phyloP scores from a whole-genome alignment of 2,888 invertebrate genomes.

The Thumatha senex region DNA sequence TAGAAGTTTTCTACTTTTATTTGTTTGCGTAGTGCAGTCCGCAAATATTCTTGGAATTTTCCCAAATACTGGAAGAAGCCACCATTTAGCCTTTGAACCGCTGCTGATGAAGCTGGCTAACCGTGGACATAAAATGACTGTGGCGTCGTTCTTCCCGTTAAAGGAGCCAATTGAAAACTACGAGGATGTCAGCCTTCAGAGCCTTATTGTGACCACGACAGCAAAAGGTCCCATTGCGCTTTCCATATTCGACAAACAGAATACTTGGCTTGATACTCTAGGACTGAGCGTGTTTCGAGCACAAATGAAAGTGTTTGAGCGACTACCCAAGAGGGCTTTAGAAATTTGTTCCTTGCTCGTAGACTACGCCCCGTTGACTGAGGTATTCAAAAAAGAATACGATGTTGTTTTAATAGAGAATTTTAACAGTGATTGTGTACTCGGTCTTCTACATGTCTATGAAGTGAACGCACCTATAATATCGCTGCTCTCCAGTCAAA shows the following conservation, averaged over 20 bases:
- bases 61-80: slow-evolving; percentile 84
- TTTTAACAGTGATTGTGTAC: slow-evolving; percentile 86
- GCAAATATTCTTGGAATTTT: slow-evolving; percentile 84
- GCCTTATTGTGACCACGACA: slow-evolving; percentile 45
- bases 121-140: slow-evolving; percentile 85
- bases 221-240: slow-evolving; percentile 61
- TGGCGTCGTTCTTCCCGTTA: slow-evolving; percentile 83
- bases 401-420: slow-evolving; percentile 85
- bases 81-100: slow-evolving; percentile 84
- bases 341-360: slow-evolving; percentile 63
- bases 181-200: slow-evolving; percentile 65
- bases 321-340: slow-evolving; percentile 57
- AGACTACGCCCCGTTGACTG: slow-evolving; percentile 60
- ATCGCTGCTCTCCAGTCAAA: slow-evolving; percentile 78
- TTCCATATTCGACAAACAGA: slow-evolving; percentile 49
- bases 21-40: slow-evolving; percentile 51
- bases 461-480: slow-evolving; percentile 80
- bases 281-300: neutral
- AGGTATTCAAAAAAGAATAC: slow-evolving; percentile 73
- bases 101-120: slow-evolving; percentile 79
- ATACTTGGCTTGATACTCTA: slow-evolving; percentile 34
- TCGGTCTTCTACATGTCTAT: slow-evolving; percentile 83
- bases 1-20: neutral
- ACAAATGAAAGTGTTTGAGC: slow-evolving; percentile 52
- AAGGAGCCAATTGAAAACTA: slow-evolving; percentile 72